Evolutionary conservation across 2,888 invertebrate genomes (phyloP).

Genomic region (Dysmachus trigonus): DNA sequence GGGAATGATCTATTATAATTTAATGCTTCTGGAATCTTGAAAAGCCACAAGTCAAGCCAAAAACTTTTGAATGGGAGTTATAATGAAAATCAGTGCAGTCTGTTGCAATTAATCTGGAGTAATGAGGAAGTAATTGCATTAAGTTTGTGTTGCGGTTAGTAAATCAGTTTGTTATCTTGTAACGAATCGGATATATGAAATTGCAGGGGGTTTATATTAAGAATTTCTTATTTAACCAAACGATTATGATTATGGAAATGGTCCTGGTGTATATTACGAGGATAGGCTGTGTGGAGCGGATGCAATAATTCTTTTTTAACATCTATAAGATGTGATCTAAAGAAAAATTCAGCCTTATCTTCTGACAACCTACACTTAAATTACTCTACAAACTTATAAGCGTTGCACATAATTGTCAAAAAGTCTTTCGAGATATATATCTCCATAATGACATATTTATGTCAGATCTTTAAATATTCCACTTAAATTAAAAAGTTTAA

Average conservation of each 20-base stretch:
- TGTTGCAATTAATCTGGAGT: background rate
- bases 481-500: too few relatives aligned
- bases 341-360: too few relatives aligned
- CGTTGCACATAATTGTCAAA: too few relatives aligned
- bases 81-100: background rate
- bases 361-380: too few relatives aligned
- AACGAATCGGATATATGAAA: background rate
- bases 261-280: background rate
- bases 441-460: too few relatives aligned
- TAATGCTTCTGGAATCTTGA: background rate
- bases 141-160: background rate
- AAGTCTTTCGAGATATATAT: too few relatives aligned
- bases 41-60: background rate
- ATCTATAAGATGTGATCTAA: too few relatives aligned
- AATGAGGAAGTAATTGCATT: background rate
- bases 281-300: too few relatives aligned
- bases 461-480: too few relatives aligned
- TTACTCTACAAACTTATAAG: too few relatives aligned
- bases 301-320: too few relatives aligned
- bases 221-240: background rate
- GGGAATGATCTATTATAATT: background rate
- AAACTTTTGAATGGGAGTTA: background rate
- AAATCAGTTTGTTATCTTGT: background rate
- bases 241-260: background rate
- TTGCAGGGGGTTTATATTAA: background rate